Conservation (phyloP, 1,140 invertebrate genomes). For the Heliconius hermathena region DNA sequence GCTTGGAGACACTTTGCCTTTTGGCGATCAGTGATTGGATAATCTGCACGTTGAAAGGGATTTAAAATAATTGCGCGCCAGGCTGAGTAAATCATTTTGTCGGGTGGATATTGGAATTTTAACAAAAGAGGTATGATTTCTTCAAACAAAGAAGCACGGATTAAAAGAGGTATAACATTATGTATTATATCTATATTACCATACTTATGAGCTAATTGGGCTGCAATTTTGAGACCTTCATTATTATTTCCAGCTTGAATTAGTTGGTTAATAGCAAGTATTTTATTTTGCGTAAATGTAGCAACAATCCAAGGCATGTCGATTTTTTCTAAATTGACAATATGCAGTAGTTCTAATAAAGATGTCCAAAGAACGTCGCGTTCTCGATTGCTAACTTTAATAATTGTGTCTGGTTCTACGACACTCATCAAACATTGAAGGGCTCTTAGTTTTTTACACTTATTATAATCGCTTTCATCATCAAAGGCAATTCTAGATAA, state of each 20-base stretch:
- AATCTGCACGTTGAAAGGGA: conserved; percentile 76
- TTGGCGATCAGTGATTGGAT: conserved; percentile 75
- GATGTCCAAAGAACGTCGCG: conserved; percentile 68
- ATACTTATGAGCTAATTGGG: conserved; percentile 65
- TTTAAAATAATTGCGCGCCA: conserved; percentile 74
- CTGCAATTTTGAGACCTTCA: conserved; percentile 66
- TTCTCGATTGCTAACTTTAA: conserved; percentile 72
- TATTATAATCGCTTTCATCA: conserved; percentile 73
- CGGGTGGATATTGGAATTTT: conserved; percentile 59
- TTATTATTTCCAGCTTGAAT: conserved; percentile 62
- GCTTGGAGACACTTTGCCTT: conserved; percentile 71
- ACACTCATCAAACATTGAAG: conserved; percentile 79
- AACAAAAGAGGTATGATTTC: conserved; percentile 72
- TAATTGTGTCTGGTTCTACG: conserved; percentile 69
- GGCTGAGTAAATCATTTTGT: conserved; percentile 65
- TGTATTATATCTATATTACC: conserved; percentile 61
- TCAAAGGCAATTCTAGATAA: conserved; percentile 78
- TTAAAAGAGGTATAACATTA: conserved; percentile 61
- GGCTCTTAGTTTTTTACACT: conserved; percentile 76
- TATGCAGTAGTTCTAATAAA: conserved; percentile 70
- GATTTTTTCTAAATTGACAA: conserved; percentile 70
- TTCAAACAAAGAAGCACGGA: conserved; percentile 64
- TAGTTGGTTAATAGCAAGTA: conserved; percentile 66
- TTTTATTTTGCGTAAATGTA: conserved; percentile 74
- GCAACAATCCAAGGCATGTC: conserved; percentile 77